Conservation (phyloP, 2,888 invertebrate genomes). For the Gnatocerus cornutus region DNA sequence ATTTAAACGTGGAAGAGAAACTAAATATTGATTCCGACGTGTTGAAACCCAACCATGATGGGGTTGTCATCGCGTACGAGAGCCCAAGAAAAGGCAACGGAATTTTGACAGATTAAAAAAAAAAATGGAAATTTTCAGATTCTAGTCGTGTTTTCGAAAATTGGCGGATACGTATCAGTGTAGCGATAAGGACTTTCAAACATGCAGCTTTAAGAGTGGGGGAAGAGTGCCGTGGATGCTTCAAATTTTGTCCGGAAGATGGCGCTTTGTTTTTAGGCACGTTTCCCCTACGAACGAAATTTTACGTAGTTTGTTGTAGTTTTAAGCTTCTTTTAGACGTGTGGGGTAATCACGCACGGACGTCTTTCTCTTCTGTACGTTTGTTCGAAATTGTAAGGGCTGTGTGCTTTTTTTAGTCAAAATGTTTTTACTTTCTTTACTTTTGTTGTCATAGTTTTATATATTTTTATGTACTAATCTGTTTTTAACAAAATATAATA, state of each 20-base stretch:
- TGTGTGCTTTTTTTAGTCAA: slow-evolving; percentile 68
- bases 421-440: slow-evolving; percentile 58
- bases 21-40: slow-evolving; percentile 76
- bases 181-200: slow-evolving; percentile 16
- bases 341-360: background rate
- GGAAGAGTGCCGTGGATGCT: background rate
- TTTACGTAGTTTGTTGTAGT: too few species aligned
- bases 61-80: slow-evolving; percentile 75
- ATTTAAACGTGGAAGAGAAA: slow-evolving; percentile 71
- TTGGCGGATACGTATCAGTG: slow-evolving; percentile 39
- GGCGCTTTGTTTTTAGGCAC: too few species aligned
- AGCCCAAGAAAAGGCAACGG: slow-evolving; percentile 51
- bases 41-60: slow-evolving; percentile 76
- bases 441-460: slow-evolving; percentile 61
- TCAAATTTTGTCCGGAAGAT: too few species aligned
- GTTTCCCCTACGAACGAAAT: too few species aligned
- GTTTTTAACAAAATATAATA: slow-evolving; percentile 46
- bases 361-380: slow-evolving; percentile 12
- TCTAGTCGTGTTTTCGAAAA: slow-evolving; percentile 35
- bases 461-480: slow-evolving; percentile 53
- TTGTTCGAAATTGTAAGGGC: slow-evolving; percentile 57
- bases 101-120: slow-evolving; percentile 27
- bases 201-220: slow-evolving; percentile 41
- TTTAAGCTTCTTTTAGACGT: background rate
- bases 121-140: slow-evolving; percentile 5